phyloP scores from a whole-genome alignment of 2,888 invertebrate genomes.

The Tenthredo mesomela region DNA sequence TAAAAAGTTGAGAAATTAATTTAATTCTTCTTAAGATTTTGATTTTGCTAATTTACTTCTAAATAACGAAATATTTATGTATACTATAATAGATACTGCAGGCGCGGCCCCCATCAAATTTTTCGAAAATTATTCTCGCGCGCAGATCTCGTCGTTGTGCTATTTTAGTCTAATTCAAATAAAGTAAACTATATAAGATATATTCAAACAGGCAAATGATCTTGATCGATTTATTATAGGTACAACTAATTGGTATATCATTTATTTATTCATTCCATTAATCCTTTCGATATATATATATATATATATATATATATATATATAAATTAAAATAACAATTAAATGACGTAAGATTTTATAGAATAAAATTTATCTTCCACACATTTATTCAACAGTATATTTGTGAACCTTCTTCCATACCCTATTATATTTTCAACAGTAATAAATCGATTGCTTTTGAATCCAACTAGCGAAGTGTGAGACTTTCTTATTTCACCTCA shows the following conservation, averaged over 20 bases:
- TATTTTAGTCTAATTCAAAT: background rate
- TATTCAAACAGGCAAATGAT: background rate
- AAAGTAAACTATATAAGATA: background rate
- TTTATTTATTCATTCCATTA: background rate
- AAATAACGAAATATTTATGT: background rate
- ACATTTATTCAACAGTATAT: background rate
- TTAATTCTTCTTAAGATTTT: background rate
- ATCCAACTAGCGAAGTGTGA: background rate
- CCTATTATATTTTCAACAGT: background rate
- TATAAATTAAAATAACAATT: too few relatives aligned
- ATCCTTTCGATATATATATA: background rate
- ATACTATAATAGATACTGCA: background rate
- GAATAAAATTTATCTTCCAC: background rate
- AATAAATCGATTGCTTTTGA: background rate
- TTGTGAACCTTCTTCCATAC: background rate
- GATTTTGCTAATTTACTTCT: background rate
- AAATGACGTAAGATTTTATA: background rate
- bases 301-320: too few relatives aligned
- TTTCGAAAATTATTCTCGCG: background rate
- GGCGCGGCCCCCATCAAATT: background rate
- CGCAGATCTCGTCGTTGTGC: background rate
- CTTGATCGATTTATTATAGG: conserved; percentile 1
- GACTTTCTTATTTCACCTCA: background rate
- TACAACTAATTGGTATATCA: conserved; percentile 1
- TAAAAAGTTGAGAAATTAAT: background rate